Percentiles rank a stretch among this genome's conserved stretches.
Conservation (phyloP, 2,888 invertebrate species). For the Boloria euphrosyne region DNA sequence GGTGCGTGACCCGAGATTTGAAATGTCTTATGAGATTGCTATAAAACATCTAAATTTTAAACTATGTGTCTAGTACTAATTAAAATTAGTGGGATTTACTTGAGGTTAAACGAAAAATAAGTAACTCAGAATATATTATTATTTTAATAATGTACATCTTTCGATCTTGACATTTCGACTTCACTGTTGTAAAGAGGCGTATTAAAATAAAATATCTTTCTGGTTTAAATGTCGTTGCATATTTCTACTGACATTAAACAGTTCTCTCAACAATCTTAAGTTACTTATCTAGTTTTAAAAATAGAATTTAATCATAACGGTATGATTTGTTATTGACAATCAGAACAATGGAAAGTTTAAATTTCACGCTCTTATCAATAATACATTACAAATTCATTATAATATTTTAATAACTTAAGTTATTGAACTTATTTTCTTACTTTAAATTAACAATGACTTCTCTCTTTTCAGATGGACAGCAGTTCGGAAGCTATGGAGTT, state of each 20-base stretch:
- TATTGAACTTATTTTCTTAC: not conserved
- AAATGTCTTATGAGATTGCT: too few species aligned
- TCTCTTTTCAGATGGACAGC: constrained; percentile 85
- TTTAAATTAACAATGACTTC: constrained; percentile 34
- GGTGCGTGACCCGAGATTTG: too few species aligned
- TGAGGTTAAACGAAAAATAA: too few species aligned
- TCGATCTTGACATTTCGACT: constrained; percentile 66
- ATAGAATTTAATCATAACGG: too few species aligned
- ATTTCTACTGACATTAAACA: constrained; percentile 43
- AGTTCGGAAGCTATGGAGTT: constrained; percentile 83
- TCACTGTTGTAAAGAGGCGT: constrained; percentile 47
- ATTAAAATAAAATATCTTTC: constrained; percentile 41
- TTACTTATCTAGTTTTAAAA: constrained; percentile 13
- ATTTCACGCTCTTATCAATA: too few species aligned
- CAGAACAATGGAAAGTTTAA: too few species aligned
- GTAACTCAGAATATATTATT: not conserved
- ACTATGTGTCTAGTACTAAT: too few species aligned
- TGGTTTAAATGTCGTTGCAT: constrained; percentile 44
- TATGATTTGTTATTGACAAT: too few species aligned
- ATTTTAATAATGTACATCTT: constrained; percentile 51
- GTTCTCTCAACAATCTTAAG: not conserved
- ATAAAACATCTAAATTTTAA: too few species aligned
- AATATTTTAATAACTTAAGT: too few species aligned
- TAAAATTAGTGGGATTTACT: too few species aligned
- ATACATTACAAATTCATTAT: too few species aligned